Conservation (phyloP, 1,140 invertebrate species). For the Galleria mellonella region DNA sequence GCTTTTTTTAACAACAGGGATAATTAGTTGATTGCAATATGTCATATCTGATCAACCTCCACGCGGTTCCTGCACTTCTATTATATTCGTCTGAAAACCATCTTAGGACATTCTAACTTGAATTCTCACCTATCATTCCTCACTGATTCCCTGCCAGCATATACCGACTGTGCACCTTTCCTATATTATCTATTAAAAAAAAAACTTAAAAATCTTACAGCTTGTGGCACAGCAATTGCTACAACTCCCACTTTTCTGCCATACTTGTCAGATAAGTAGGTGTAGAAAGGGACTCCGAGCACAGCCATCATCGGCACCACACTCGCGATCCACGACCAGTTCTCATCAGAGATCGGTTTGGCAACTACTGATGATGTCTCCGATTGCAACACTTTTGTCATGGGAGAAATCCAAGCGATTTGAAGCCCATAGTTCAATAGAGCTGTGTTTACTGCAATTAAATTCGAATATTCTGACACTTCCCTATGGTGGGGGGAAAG, state of each 20-base stretch:
- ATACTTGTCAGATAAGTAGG: constrained; percentile 41
- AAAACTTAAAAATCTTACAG: constrained; percentile 8
- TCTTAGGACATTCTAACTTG: too few relatives aligned
- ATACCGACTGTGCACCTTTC: too few relatives aligned
- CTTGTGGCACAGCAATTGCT: constrained; percentile 29
- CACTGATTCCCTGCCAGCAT: too few relatives aligned
- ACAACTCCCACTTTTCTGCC: constrained; percentile 57
- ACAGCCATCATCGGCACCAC: constrained; percentile 49
- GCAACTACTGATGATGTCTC: constrained; percentile 44
- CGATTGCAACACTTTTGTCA: constrained; percentile 58
- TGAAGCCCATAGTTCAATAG: constrained; percentile 67
- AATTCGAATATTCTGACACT: too few relatives aligned
- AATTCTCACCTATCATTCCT: too few relatives aligned
- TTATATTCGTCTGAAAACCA: too few relatives aligned
- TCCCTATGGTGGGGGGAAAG: too few relatives aligned
- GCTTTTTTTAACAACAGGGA: too few relatives aligned
- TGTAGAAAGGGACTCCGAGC: constrained; percentile 30
- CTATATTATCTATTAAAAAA: too few relatives aligned
- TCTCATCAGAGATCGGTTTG: constrained; percentile 55
- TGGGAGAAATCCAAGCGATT: constrained; percentile 74
- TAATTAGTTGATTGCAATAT: too few relatives aligned
- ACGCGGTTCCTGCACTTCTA: too few relatives aligned
- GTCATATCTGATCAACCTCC: too few relatives aligned
- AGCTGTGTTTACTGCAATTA: constrained; percentile 69
- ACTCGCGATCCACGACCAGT: constrained; percentile 67